phyloP scores from a whole-genome alignment of 2,888 invertebrate genomes.

The Melanostoma scalare region DNA sequence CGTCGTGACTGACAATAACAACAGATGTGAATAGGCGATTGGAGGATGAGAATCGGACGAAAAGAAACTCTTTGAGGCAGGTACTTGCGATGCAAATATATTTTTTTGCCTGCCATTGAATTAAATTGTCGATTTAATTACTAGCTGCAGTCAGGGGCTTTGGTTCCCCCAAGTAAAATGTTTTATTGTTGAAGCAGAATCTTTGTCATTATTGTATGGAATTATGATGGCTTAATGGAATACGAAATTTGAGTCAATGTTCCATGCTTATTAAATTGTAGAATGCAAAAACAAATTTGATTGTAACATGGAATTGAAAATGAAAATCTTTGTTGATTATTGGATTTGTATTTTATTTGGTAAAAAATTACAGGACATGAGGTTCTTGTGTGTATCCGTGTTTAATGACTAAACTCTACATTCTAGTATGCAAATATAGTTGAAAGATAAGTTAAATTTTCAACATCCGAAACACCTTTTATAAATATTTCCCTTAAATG shows the following conservation, averaged over 20 bases:
- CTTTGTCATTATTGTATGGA: conserved; percentile 23
- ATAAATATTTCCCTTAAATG: too few relatives aligned
- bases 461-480: too few relatives aligned
- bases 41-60: conserved; percentile 3
- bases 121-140: conserved; percentile 67
- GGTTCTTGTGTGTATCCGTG: too few relatives aligned
- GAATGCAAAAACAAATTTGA: conserved; percentile 24
- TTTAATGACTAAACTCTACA: too few relatives aligned
- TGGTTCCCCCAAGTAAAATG: not conserved
- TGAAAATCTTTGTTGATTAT: not conserved
- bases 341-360: too few relatives aligned
- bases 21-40: conserved; percentile 1
- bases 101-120: conserved; percentile 64
- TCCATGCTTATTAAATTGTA: conserved; percentile 20
- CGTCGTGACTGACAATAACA: conserved; percentile 15
- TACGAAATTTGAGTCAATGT: conserved; percentile 55
- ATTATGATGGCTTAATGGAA: conserved; percentile 48
- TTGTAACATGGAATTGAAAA: conserved; percentile 2
- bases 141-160: conserved; percentile 37
- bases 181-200: conserved; percentile 29
- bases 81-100: conserved; percentile 56
- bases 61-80: conserved; percentile 23
- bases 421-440: too few relatives aligned
- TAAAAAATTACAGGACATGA: too few relatives aligned
- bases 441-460: too few relatives aligned